Percentiles rank a stretch among this genome's conserved stretches.
Conservation (phyloP, 2,888 invertebrate genomes). For the Sminthurides aquaticus region DNA sequence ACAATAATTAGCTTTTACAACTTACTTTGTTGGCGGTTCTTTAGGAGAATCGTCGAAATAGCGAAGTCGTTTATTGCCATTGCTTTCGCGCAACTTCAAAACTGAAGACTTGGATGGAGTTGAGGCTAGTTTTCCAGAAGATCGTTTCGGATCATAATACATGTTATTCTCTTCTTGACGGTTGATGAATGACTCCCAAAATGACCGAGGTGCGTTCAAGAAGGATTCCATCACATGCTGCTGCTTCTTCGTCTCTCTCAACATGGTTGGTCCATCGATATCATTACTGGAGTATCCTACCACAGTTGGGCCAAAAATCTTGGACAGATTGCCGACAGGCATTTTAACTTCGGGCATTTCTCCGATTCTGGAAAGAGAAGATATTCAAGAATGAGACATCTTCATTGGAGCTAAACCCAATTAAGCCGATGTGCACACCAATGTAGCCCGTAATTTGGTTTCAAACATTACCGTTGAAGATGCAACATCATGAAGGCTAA, state of each 20-base stretch:
- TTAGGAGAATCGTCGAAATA: conserved; percentile 41
- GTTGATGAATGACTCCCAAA: conserved; percentile 35
- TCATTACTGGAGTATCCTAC: conserved; percentile 75
- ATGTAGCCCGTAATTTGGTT: no score
- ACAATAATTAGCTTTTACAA: not conserved
- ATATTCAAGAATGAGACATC: conserved; percentile 12
- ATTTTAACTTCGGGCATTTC: conserved; percentile 80
- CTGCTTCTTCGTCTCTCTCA: conserved; percentile 70
- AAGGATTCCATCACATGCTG: conserved; percentile 43
- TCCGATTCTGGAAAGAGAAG: conserved; percentile 59
- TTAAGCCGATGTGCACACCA: no score
- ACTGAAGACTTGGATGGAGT: conserved; percentile 27
- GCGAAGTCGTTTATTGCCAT: conserved; percentile 32
- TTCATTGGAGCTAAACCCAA: no score
- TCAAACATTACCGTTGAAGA: conserved; percentile 68
- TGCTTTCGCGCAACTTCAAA: conserved; percentile 24
- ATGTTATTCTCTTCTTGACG: conserved; percentile 33
- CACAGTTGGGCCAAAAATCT: conserved; percentile 88
- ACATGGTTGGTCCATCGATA: conserved; percentile 60
- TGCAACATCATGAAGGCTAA: conserved; percentile 87
- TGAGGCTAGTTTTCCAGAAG: conserved; percentile 9
- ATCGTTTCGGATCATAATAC: conserved; percentile 24
- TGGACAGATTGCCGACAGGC: conserved; percentile 79
- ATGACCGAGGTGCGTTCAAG: conserved; percentile 30
- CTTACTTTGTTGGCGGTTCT: conserved; percentile 25